A percentile compares a stretch with the other conserved stretches of the same genome.
These are phyloP conservation scores for Corticium candelabrum DNA, from an alignment of 37 sponge, comb jelly and placozoan species.

Conservation along the genomic window DNA sequence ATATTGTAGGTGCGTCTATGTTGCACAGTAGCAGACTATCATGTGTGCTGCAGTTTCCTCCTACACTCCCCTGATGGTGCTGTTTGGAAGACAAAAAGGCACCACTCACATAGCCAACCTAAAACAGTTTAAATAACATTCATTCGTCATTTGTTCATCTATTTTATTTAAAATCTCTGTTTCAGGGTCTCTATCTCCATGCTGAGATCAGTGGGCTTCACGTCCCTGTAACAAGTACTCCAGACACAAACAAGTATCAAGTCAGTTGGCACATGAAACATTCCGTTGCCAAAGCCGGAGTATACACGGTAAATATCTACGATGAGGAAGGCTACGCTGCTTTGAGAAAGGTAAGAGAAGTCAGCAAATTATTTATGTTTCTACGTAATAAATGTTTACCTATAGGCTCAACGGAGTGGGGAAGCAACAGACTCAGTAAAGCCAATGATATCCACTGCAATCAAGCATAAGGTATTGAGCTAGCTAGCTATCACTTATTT, in stretches of 20 bases:
- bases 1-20: too few relatives aligned
- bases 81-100: not conserved
- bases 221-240: conserved; percentile 26
- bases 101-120: not conserved
- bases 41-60: too few relatives aligned
- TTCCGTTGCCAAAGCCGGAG: conserved; percentile 26
- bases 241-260: conserved; percentile 44
- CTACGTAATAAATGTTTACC: not conserved
- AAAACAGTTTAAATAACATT: too few relatives aligned
- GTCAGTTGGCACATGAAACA: conserved; percentile 54
- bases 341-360: conserved; percentile 46
- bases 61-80: too few relatives aligned
- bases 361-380: conserved; percentile 7
- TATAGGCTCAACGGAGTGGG: not conserved
- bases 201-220: conserved; percentile 15
- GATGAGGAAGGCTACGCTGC: conserved; percentile 38
- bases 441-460: not conserved
- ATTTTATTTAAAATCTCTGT: too few relatives aligned
- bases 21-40: too few relatives aligned
- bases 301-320: conserved; percentile 46
- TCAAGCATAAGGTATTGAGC: not conserved
- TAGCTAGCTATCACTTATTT: not conserved
- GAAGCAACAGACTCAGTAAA: not conserved
- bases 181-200: not conserved
- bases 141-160: too few relatives aligned